A percentile compares a stretch with the other conserved stretches of the same genome.
Conservation (phyloP, 2,888 invertebrate genomes). For the Ctena decussata region DNA sequence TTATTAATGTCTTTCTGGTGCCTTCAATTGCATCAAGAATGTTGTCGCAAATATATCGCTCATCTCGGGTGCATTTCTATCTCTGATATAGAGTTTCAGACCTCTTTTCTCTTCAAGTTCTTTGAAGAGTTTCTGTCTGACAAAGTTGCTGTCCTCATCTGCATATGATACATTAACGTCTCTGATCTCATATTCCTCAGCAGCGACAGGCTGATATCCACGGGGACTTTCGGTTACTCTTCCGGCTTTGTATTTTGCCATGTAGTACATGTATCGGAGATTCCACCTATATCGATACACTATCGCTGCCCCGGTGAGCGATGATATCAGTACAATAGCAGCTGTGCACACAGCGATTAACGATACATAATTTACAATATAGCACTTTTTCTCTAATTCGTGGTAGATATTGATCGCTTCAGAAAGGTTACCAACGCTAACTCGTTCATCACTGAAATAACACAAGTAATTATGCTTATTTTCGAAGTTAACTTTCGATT, state of each 20-base stretch:
- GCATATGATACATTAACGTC: conserved; percentile 59
- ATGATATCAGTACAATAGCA: conserved; percentile 4
- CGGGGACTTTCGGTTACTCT: background rate
- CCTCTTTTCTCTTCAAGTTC: conserved; percentile 42
- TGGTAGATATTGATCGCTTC: background rate
- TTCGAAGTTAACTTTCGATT: conserved; percentile 25
- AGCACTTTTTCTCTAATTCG: conserved; percentile 30
- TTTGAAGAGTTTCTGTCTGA: conserved; percentile 28
- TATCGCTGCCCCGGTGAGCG: conserved; percentile 21
- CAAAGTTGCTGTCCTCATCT: conserved; percentile 31
- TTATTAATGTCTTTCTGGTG: conserved; percentile 43
- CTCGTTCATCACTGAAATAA: conserved; percentile 13
- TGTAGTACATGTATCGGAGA: conserved; percentile 53
- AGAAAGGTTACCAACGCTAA: background rate
- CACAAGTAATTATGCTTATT: conserved; percentile 31
- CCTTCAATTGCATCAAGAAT: conserved; percentile 51
- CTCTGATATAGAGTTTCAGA: conserved; percentile 45
- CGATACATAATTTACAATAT: conserved; percentile 4
- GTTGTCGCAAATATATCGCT: conserved; percentile 50
- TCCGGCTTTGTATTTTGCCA: conserved; percentile 34
- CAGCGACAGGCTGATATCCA: background rate
- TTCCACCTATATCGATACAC: conserved; percentile 50
- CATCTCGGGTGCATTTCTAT: conserved; percentile 51
- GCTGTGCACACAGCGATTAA: conserved; percentile 13
- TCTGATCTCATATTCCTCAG: conserved; percentile 13